Conservation (phyloP, 2,797 vertebrate species). For the Arnoldichthys spilopterus region DNA sequence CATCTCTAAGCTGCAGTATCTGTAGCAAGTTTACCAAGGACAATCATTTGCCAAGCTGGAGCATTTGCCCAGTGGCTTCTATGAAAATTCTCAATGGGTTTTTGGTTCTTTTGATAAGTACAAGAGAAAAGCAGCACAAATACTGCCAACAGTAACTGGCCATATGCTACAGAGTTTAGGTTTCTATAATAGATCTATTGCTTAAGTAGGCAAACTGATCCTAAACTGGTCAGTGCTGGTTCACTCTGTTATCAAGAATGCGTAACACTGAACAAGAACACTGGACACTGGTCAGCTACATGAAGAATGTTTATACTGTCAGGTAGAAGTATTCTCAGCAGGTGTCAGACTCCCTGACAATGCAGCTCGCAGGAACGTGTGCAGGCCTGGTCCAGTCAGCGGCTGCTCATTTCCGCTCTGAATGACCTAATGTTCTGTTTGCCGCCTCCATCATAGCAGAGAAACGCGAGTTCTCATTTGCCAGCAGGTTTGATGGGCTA, state of each 20-base stretch:
- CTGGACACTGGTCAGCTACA: slow-evolving; percentile 32
- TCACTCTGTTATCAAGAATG: not conserved
- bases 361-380: not conserved
- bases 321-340: slow-evolving; percentile 22
- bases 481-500: slow-evolving; percentile 76
- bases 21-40: not conserved
- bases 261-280: slow-evolving; percentile 13
- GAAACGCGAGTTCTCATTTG: slow-evolving; percentile 79
- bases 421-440: slow-evolving; percentile 69
- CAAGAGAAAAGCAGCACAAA: not conserved
- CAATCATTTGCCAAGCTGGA: not conserved
- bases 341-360: not conserved
- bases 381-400: not conserved
- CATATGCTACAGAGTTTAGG: not conserved
- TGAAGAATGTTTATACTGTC: not conserved
- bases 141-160: not conserved
- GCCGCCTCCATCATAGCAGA: slow-evolving; percentile 77
- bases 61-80: not conserved
- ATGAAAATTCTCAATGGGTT: not conserved
- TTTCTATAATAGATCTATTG: not conserved
- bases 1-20: not conserved
- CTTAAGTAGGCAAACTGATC: too few species aligned
- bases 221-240: not conserved
- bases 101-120: not conserved
- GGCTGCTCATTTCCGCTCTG: slow-evolving; percentile 53